Conservation (phyloP, 2,113 vertebrate genomes). For the Zosterops lateralis region DNA sequence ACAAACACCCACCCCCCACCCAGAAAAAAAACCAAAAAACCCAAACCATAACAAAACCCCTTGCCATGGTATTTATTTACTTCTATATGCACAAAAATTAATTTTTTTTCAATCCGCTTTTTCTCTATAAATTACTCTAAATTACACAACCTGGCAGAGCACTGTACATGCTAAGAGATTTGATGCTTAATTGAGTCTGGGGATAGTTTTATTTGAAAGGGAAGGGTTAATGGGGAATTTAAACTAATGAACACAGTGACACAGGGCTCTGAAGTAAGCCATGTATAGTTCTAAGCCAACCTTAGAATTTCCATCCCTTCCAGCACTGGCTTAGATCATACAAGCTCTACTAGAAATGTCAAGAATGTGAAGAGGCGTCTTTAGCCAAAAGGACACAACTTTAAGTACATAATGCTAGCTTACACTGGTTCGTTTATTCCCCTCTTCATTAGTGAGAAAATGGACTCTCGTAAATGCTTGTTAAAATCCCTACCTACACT, state of each 20-base stretch:
- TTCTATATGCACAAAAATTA: background rate
- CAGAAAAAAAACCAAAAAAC: background rate
- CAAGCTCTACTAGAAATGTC: slow-evolving; percentile 85
- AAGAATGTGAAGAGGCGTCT: slow-evolving; percentile 85
- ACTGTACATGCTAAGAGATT: slow-evolving; percentile 39
- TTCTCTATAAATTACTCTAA: slow-evolving; percentile 18
- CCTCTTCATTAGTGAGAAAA: slow-evolving; percentile 99
- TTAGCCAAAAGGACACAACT: slow-evolving; percentile 89
- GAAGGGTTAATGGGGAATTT: slow-evolving; percentile 79
- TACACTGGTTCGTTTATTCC: slow-evolving; percentile 96
- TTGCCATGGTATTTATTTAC: slow-evolving; percentile 30
- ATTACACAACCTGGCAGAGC: slow-evolving; percentile 23
- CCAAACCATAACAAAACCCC: background rate
- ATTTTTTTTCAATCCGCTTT: background rate
- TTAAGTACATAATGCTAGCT: slow-evolving; percentile 95
- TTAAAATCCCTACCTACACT: slow-evolving; percentile 99
- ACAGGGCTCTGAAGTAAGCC: slow-evolving; percentile 80
- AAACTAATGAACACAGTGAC: slow-evolving; percentile 81
- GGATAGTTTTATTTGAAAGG: slow-evolving; percentile 68
- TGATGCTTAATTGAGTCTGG: slow-evolving; percentile 66
- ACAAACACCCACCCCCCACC: background rate
- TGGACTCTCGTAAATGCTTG: slow-evolving; percentile 99
- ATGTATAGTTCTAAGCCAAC: slow-evolving; percentile 78
- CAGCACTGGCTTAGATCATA: slow-evolving; percentile 82
- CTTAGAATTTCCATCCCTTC: slow-evolving; percentile 79